Conservation (phyloP, 2,888 invertebrate genomes). For the Drepanosiphum platanoidis region DNA sequence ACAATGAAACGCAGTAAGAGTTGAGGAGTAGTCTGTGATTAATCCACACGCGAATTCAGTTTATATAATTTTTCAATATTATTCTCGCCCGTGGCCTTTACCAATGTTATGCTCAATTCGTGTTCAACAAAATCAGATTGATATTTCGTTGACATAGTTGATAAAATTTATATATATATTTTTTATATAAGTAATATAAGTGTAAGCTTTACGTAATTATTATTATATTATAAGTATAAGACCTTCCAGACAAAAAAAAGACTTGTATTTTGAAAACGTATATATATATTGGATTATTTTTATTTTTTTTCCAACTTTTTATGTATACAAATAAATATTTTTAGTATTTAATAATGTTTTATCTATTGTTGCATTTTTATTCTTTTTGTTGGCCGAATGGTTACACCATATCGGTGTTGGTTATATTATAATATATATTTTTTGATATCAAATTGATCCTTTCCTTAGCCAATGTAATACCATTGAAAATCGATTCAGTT, state of each 20-base stretch:
- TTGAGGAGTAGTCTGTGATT: constrained; percentile 14
- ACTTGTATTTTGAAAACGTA: constrained; percentile 18
- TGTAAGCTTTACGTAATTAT: constrained; percentile 1
- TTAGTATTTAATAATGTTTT: constrained; percentile 9
- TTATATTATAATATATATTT: neutral
- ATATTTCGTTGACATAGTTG: constrained; percentile 9
- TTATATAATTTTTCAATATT: constrained; percentile 33
- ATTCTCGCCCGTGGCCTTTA: constrained; percentile 13
- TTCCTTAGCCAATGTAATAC: neutral
- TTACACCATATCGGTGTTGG: neutral
- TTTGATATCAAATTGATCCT: neutral
- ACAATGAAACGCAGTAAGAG: neutral
- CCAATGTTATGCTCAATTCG: constrained; percentile 38
- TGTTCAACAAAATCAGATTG: constrained; percentile 38
- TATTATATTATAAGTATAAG: constrained; percentile 9
- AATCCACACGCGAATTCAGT: constrained; percentile 16
- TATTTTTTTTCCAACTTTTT: constrained; percentile 5
- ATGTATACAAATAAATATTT: neutral
- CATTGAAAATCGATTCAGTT: neutral
- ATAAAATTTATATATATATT: constrained; percentile 6
- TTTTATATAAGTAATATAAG: neutral
- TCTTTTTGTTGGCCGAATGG: neutral
- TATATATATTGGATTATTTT: constrained; percentile 2
- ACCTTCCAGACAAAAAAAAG: constrained; percentile 40
- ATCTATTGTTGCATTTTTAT: neutral